Conservation (phyloP, 1,140 invertebrate species). For the Lepidurus apus region DNA sequence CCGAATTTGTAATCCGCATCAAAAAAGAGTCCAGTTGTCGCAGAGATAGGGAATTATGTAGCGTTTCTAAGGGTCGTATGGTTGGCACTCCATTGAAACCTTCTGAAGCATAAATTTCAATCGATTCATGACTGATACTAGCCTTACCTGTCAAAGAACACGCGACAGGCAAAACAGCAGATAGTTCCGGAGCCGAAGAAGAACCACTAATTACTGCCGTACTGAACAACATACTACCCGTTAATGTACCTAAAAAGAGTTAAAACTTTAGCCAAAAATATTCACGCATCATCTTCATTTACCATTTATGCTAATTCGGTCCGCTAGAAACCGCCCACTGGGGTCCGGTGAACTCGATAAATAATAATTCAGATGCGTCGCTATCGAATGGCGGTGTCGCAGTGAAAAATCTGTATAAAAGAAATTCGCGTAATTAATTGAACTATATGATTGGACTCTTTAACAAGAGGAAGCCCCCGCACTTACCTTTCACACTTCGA, state of each 20-base stretch:
- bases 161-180: conserved; percentile 68
- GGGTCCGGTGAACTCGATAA: conserved; percentile 40
- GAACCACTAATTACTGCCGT: conserved; percentile 90
- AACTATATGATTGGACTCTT: conserved; percentile 25
- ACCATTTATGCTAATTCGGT: neutral
- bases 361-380: conserved; percentile 75
- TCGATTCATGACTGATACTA: neutral
- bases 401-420: conserved; percentile 47
- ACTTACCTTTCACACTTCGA: neutral
- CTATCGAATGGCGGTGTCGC: conserved; percentile 86
- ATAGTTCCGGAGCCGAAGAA: conserved; percentile 78
- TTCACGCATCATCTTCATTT: neutral
- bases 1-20: conserved; percentile 65
- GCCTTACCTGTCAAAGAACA: conserved; percentile 27
- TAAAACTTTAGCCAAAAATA: neutral
- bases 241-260: conserved; percentile 36
- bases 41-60: conserved; percentile 90
- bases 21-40: conserved; percentile 82
- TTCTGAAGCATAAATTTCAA: conserved; percentile 56
- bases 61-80: conserved; percentile 86
- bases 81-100: conserved; percentile 84
- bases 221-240: conserved; percentile 72
- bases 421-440: neutral
- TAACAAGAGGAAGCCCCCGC: conserved; percentile 25
- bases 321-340: neutral